phyloP scores from a whole-genome alignment of 2,113 vertebrate genomes.

The Mesembrinibis cayennensis region DNA sequence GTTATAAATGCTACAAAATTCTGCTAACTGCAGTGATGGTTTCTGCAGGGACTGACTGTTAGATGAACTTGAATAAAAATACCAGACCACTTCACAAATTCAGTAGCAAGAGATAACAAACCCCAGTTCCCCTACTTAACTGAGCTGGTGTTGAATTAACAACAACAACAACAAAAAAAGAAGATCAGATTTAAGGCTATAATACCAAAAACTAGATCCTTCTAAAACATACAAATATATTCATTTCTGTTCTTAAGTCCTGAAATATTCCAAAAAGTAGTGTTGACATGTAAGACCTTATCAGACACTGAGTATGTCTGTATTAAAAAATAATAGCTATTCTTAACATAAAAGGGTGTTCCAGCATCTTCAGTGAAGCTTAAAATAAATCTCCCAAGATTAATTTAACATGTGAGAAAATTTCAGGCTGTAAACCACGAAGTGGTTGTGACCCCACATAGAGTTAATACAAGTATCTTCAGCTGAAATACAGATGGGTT shows the following conservation, averaged over 20 bases:
- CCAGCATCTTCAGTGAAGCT: not conserved
- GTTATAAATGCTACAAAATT: not conserved
- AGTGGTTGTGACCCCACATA: not conserved
- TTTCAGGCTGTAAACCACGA: not conserved
- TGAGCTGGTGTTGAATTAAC: not conserved
- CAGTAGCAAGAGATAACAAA: not conserved
- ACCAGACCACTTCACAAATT: not conserved
- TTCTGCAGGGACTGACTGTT: not conserved
- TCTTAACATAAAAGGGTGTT: not conserved
- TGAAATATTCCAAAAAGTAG: not conserved
- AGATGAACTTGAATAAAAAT: not conserved
- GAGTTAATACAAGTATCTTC: not conserved
- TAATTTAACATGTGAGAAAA: constrained; percentile 11
- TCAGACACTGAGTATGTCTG: not conserved
- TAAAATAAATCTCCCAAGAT: constrained; percentile 10
- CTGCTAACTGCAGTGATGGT: not conserved
- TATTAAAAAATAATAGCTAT: not conserved
- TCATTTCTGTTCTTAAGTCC: not conserved
- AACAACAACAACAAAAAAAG: not conserved
- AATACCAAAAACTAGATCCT: not conserved
- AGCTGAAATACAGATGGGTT: constrained; percentile 30
- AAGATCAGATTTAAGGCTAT: not conserved
- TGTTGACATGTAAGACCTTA: not conserved
- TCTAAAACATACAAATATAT: not conserved
- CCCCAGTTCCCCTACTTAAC: not conserved